Evolutionary conservation across 2,888 invertebrate genomes (phyloP), one percentile per base, ranked within the genome.

Genomic region (Julus scandinavius): DNA sequence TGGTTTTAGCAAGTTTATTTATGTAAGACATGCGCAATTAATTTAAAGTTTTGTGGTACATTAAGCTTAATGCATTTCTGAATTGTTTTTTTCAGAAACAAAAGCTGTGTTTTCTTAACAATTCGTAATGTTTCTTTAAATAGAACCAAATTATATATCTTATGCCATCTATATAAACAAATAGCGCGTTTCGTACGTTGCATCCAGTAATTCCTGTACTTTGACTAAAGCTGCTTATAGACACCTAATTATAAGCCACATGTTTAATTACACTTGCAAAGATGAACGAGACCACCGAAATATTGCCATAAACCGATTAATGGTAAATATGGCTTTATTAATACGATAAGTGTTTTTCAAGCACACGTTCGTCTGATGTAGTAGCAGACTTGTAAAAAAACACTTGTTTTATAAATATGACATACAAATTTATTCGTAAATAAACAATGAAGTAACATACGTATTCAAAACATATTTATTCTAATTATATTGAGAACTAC

Each of bases 281-380:
- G 72, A 72, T 72, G 29, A 72, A 72, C 72, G 72, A n/a, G 11
- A 72, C 29, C 72, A 72, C 72, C 72, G 72, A 72, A 50, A 72
- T 72, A 72, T 72, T 72, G 29, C 29, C 72, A 29, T 72, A 72
- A 72, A 72, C 72, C 72, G 72, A 72, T 72, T 72, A 72, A 72
- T 72, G n/a, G 72, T 29, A n/a, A n/a, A 72, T 72, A 72, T 29
- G n/a, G 20, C 20, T 63, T 63, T 63, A 63, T 63, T 63, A 63
- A 63, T 63, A 17, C 4, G n/a, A 20, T 20, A 63, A 63, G 15
- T 63, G 20, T 72, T 72, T 72, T 29, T n/a, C 72, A 29, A 29
- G 29, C 29, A 29, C 29, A 29, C 29, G 29, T 29, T 29, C 29
- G 29, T 29, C 29, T 29, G 29, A 29, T 29, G 29, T 29, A 29